phyloP scores from a whole-genome alignment of 2,888 invertebrate genomes.

The Acleris laterana region DNA sequence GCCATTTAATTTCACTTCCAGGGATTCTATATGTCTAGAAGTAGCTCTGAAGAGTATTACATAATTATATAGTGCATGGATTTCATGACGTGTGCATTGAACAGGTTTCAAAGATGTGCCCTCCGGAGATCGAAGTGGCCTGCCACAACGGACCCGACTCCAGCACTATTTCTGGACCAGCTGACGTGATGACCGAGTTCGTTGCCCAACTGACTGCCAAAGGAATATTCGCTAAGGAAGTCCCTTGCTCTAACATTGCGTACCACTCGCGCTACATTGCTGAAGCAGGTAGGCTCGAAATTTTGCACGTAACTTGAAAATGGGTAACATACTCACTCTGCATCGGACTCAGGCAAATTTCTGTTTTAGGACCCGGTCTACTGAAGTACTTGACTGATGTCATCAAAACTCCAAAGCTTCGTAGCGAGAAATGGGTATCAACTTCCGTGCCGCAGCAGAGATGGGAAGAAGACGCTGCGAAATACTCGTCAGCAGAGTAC shows the following conservation, averaged over 20 bases:
- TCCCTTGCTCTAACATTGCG: conserved; percentile 91
- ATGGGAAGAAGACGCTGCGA: conserved; percentile 54
- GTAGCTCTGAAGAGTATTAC: background rate
- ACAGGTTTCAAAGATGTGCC: conserved; percentile 66
- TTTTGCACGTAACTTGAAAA: background rate
- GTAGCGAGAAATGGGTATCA: conserved; percentile 91
- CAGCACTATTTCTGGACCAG: conserved; percentile 91
- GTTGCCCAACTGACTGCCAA: conserved; percentile 73
- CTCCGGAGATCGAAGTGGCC: conserved; percentile 88
- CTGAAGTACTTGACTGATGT: conserved; percentile 82
- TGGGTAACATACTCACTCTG: background rate
- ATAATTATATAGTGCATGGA: background rate
- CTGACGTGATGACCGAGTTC: conserved; percentile 84
- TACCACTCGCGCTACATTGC: conserved; percentile 94
- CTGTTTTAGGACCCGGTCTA: conserved; percentile 63
- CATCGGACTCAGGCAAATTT: background rate
- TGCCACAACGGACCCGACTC: conserved; percentile 92
- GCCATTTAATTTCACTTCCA: no score
- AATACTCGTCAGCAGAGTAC: conserved; percentile 91
- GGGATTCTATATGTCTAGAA: background rate
- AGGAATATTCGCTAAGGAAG: conserved; percentile 71
- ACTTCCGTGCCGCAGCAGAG: conserved; percentile 87
- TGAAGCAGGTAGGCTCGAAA: conserved; percentile 73
- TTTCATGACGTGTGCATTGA: conserved; percentile 20
- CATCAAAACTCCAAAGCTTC: conserved; percentile 84